Conservation (phyloP, 2,888 invertebrate genomes). For the Chrysolina haemoptera region DNA sequence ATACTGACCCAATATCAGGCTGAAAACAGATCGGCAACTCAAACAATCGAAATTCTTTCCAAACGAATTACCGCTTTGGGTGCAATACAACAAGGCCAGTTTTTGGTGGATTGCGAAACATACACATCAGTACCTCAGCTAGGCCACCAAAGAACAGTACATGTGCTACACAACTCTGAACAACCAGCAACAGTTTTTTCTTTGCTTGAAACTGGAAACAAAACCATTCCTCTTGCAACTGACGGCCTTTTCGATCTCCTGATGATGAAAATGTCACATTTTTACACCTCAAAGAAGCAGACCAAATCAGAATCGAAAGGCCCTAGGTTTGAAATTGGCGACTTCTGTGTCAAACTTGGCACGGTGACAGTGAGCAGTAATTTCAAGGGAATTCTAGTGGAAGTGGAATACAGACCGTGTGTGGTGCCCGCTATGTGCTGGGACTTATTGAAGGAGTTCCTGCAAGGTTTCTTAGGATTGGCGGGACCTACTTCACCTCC, state of each 20-base stretch:
- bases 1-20: constrained; percentile 89
- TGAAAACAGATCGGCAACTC: constrained; percentile 90
- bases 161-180: constrained; percentile 96
- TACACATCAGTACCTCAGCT: constrained; percentile 85
- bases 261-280: constrained; percentile 89
- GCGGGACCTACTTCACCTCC: constrained; percentile 82
- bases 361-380: constrained; percentile 93
- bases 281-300: constrained; percentile 92
- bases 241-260: constrained; percentile 92
- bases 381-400: constrained; percentile 94
- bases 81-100: constrained; percentile 90
- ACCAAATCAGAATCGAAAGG: constrained; percentile 90
- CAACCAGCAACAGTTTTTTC: constrained; percentile 96
- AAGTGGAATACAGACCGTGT: constrained; percentile 95
- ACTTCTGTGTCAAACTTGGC: constrained; percentile 94
- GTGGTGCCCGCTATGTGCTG: constrained; percentile 90
- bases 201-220: constrained; percentile 88
- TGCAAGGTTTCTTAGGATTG: constrained; percentile 91
- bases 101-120: constrained; percentile 95
- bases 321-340: constrained; percentile 88
- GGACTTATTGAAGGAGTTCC: constrained; percentile 92
- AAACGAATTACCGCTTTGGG: constrained; percentile 90
- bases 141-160: constrained; percentile 86
- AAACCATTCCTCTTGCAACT: constrained; percentile 89
- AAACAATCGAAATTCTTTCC: constrained; percentile 88